Evolutionary conservation across 2,113 vertebrate species (phyloP).

Genomic region (Callithrix jacchus): DNA sequence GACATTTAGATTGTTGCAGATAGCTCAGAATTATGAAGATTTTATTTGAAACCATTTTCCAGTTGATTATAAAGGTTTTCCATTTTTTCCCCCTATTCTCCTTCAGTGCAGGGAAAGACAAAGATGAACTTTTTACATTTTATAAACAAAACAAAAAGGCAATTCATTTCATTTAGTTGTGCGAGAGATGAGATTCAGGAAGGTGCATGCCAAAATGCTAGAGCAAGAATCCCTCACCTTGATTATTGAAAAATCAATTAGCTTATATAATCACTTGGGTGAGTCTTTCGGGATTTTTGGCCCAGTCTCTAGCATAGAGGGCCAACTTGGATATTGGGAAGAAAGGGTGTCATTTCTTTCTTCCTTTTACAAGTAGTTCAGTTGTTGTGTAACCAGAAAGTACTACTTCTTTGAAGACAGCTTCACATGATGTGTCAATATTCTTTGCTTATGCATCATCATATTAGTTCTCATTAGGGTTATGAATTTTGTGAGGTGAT

Average conservation of each 20-base stretch:
- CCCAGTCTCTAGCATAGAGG: not conserved
- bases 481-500: conserved; percentile 36
- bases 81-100: not conserved
- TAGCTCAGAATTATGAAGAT: not conserved
- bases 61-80: not conserved
- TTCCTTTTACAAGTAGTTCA: conserved; percentile 13
- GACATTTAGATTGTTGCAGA: not conserved
- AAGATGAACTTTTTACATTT: not conserved
- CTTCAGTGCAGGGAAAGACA: not conserved
- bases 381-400: conserved; percentile 13
- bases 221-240: not conserved
- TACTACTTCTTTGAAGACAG: conserved; percentile 4
- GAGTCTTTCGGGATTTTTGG: not conserved
- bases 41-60: not conserved
- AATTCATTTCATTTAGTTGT: conserved; percentile 2
- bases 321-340: not conserved
- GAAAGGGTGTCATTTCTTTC: not conserved
- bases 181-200: not conserved
- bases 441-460: not conserved
- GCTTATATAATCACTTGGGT: not conserved
- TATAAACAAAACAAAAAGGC: not conserved
- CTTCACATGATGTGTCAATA: not conserved
- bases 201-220: not conserved
- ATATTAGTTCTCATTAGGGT: conserved; percentile 29
- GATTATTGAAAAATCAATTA: not conserved